Percentiles rank a stretch among this genome's conserved stretches.
Evolutionary conservation across 1,140 invertebrate species (phyloP).

Genomic region (Drosophila auraria): DNA sequence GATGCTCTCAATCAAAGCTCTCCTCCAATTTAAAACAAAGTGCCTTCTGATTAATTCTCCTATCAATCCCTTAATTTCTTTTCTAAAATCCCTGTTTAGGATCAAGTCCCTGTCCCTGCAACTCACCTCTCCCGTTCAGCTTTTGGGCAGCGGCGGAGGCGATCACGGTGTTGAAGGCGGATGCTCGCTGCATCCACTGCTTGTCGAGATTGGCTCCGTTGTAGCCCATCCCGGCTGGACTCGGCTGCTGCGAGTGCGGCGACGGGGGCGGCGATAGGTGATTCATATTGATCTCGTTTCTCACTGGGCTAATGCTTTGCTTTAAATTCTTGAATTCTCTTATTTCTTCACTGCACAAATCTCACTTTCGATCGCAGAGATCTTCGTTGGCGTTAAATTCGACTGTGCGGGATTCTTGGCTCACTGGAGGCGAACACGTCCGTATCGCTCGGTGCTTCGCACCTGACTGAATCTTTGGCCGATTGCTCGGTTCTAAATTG

Average conservation of each 20-base stretch:
- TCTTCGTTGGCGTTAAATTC: conserved; percentile 13
- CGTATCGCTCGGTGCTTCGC: conserved; percentile 85
- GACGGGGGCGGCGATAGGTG: conserved; percentile 84
- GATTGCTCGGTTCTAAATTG: conserved; percentile 81
- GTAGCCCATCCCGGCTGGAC: conserved; percentile 61
- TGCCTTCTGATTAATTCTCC: background rate
- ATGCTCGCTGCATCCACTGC: conserved; percentile 82
- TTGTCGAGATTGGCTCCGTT: conserved; percentile 70
- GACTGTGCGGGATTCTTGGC: conserved; percentile 32
- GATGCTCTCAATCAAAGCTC: background rate
- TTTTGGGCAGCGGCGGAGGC: conserved; percentile 82
- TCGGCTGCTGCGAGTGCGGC: conserved; percentile 80
- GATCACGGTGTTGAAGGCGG: conserved; percentile 81
- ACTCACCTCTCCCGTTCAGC: conserved; percentile 79
- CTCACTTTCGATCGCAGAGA: conserved; percentile 43
- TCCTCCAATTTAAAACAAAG: background rate
- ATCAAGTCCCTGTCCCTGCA: background rate
- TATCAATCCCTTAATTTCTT: background rate
- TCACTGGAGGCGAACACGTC: conserved; percentile 76
- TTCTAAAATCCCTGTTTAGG: background rate
- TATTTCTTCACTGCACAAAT: conserved; percentile 37
- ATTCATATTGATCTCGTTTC: conserved; percentile 68
- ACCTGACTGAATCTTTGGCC: conserved; percentile 85
- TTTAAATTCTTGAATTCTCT: conserved; percentile 9
- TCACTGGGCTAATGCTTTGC: conserved; percentile 22